Percentiles rank a stretch among this genome's conserved stretches.
Evolutionary conservation across 2,113 vertebrate species (phyloP).

Genomic region (Capricornis sumatraensis): DNA sequence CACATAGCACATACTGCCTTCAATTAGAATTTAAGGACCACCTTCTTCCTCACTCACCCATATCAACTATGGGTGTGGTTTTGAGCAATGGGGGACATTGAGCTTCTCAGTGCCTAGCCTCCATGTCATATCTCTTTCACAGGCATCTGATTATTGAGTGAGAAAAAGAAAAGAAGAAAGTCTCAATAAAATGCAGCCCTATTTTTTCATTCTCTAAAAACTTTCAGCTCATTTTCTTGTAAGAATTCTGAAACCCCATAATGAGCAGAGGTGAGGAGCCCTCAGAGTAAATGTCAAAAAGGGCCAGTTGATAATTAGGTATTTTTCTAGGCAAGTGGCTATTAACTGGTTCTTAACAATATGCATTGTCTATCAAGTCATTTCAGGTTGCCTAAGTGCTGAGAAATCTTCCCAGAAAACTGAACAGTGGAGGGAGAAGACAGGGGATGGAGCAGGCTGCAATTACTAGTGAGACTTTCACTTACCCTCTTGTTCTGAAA

Average conservation of each 20-base stretch:
- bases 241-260: not conserved
- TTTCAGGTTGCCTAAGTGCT: not conserved
- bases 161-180: conserved; percentile 6
- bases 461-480: not conserved
- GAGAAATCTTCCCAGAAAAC: not conserved
- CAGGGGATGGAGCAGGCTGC: not conserved
- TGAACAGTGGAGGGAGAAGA: not conserved
- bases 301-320: not conserved
- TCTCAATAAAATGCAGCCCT: not conserved
- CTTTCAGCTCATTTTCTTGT: not conserved
- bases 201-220: not conserved
- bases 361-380: not conserved
- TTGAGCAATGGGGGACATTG: not conserved
- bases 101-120: not conserved
- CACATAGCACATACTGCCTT: not conserved
- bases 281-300: not conserved
- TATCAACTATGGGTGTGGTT: not conserved
- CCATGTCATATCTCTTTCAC: not conserved
- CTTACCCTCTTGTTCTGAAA: not conserved
- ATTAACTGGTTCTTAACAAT: not conserved
- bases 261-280: not conserved
- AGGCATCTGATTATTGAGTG: not conserved
- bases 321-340: conserved; percentile 26
- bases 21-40: not conserved
- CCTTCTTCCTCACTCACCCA: not conserved